Evolutionary conservation across 2,888 invertebrate genomes (phyloP).

Genomic region (Trichacis sp.): DNA sequence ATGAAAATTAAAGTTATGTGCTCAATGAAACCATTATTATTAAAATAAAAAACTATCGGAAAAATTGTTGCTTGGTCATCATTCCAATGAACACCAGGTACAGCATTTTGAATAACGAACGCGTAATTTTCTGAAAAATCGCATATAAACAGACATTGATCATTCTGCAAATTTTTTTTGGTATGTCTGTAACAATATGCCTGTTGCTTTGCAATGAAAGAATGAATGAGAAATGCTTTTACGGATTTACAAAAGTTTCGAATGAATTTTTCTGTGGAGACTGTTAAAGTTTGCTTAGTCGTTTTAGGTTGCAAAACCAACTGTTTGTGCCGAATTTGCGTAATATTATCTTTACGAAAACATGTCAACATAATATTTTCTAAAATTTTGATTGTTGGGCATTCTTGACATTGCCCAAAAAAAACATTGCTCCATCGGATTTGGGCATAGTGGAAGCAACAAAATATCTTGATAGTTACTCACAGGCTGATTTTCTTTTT

Average conservation of each 20-base stretch:
- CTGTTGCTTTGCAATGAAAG: no score
- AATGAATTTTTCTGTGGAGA: no score
- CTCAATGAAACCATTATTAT: no score
- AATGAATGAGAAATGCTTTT: no score
- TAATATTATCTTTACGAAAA: neutral
- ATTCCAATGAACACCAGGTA: neutral
- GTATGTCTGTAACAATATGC: neutral
- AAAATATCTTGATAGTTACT: constrained; percentile 6
- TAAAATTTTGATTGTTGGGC: neutral
- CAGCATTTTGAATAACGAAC: constrained; percentile 1
- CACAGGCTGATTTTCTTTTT: neutral
- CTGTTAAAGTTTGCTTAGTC: neutral
- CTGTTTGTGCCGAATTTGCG: neutral
- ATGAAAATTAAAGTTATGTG: no score
- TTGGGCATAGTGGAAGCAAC: neutral
- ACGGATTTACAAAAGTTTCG: no score
- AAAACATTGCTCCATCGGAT: neutral
- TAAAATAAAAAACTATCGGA: no score
- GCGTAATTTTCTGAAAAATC: neutral
- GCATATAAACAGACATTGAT: neutral
- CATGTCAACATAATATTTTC: neutral
- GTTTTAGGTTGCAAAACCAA: neutral
- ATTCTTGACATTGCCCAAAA: neutral
- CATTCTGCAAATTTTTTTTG: neutral
- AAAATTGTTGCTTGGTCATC: neutral